Conservation (phyloP, 1,140 invertebrate genomes). For the Zelostemma sp. region DNA sequence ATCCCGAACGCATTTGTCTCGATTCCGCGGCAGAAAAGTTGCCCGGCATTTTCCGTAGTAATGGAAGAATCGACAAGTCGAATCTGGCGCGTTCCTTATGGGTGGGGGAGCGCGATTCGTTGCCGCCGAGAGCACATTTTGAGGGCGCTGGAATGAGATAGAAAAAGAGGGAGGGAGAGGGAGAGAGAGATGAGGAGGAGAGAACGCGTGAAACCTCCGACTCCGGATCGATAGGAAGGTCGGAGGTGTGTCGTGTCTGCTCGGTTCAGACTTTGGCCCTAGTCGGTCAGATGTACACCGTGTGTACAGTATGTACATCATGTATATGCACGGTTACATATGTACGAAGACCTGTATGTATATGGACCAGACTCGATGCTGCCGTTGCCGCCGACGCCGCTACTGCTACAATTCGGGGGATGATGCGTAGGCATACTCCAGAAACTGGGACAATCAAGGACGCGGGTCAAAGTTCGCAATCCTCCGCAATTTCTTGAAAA, state of each 20-base stretch:
- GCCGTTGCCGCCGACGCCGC: conserved; percentile 19
- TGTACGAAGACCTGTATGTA: neutral
- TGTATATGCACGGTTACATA: conserved; percentile 4
- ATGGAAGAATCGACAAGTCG: conserved; percentile 28
- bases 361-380: no score
- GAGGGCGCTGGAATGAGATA: conserved; percentile 17
- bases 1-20: conserved; percentile 21
- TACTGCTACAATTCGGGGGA: conserved; percentile 21
- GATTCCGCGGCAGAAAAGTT: neutral
- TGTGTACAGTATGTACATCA: conserved; percentile 8
- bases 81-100: conserved; percentile 16
- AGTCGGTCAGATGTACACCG: conserved; percentile 42
- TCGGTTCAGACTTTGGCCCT: conserved; percentile 52
- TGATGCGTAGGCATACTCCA: conserved; percentile 28
- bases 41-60: conserved; percentile 3
- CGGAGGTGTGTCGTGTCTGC: conserved; percentile 66
- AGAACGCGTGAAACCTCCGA: conserved; percentile 66
- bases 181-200: conserved; percentile 36
- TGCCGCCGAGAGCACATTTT: conserved; percentile 10
- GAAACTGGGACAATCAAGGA: conserved; percentile 45
- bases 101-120: conserved; percentile 9
- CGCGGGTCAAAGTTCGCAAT: conserved; percentile 44
- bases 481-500: conserved; percentile 3
- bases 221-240: conserved; percentile 68
- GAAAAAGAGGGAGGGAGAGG: conserved; percentile 14